Evolutionary conservation across 1,140 invertebrate genomes (phyloP), one percentile per base, ranked within the genome.

Genomic region (Choristoneura fumiferana): DNA sequence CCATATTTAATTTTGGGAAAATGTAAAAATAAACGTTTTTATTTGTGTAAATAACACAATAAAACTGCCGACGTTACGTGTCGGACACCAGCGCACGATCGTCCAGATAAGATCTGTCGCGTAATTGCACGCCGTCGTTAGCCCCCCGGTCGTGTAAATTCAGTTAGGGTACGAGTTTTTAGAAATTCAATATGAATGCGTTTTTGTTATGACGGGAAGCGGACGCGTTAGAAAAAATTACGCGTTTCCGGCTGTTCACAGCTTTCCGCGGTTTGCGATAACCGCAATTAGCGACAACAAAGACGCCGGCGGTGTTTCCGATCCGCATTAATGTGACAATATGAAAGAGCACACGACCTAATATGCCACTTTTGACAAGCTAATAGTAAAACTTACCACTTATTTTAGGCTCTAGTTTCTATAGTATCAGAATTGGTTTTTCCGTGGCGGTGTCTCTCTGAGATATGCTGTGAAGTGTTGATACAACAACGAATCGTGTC

Each of bases 41-140:
- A 88, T 88, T 88, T 86, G 85, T 88, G 85, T 88, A 88, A 88
- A 87, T 88, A 87, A 85, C 82, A 85, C 85, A 88, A 88, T 87
- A 85, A 85, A 85, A 79, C 79, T 71, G 77, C 63, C 71, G 65
- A 54, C 53, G 69, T 85, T 84, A 83, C 69, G 59, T 9, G 17
- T 65, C 55, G 67, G 68, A 72, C 78, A 78, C 73, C 75, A 71
- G 73, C 76, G 66, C 71, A 73, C 72, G 71, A 82, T 88, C 85
- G 86, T 67, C 38, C 29, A 78, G 86, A 89, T 89, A 89, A 40
- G 65, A 89, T 89, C 86, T 79, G 80, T 84, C 80, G 71, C 64
- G 67, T 87, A 86, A 89, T 89, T 86, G 83, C 86, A 78, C 73
- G 69, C 55, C 66, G 81, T 87, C 83, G 81, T 89, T 89, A 84